These are phyloP conservation scores for Campodea augens DNA, from an alignment of 1,140 invertebrate genomes.

Conservation along the genomic window DNA sequence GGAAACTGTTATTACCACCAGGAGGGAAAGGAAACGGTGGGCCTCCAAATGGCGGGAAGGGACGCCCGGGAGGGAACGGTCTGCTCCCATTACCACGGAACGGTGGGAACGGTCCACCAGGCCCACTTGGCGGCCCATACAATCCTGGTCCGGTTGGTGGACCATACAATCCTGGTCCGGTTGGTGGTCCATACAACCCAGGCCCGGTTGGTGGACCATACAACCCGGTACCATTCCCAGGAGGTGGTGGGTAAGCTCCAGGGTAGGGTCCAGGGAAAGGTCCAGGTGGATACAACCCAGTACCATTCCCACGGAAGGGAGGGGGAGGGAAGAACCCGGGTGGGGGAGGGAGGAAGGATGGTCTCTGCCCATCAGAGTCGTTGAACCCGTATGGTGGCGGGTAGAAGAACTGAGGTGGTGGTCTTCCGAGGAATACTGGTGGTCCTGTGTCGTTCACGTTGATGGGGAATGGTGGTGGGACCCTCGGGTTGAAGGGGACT, in stretches of 20 bases:
- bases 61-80: conserved; percentile 5
- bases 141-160: too few species aligned
- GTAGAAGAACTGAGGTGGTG: conserved; percentile 13
- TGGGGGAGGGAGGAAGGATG: conserved; percentile 14
- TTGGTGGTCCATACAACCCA: conserved; percentile 7
- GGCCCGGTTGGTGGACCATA: conserved; percentile 13
- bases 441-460: conserved; percentile 49
- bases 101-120: background rate
- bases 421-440: conserved; percentile 43
- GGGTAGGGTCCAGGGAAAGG: too few species aligned
- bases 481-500: conserved; percentile 45
- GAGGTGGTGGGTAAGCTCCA: too few species aligned
- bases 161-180: too few species aligned
- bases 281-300: conserved; percentile 13
- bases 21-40: conserved; percentile 20
- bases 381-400: conserved; percentile 2
- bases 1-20: conserved; percentile 17
- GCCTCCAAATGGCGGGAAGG: conserved; percentile 26
- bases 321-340: conserved; percentile 30
- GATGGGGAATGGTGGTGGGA: conserved; percentile 75
- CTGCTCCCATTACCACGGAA: background rate
- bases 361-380: conserved; percentile 6
- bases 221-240: too few species aligned
- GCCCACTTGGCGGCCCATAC: background rate
- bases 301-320: conserved; percentile 32